These are phyloP conservation scores for Netelia virgata DNA, from an alignment of 2,888 invertebrate genomes.

Conservation along the genomic window DNA sequence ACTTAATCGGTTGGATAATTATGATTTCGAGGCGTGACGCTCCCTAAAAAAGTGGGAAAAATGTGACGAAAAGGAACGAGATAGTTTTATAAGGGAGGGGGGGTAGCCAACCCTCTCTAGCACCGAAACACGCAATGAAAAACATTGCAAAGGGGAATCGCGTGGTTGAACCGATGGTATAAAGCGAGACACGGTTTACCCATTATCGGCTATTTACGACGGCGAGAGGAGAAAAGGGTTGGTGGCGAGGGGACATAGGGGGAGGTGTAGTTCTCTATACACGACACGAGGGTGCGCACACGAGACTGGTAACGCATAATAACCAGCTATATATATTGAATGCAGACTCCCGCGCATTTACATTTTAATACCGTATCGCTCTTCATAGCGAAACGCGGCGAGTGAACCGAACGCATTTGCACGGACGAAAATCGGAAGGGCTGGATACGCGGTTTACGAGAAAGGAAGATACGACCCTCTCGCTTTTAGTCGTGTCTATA, in stretches of 20 bases:
- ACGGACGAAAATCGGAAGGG: too few species aligned
- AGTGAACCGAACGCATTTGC: slow-evolving; percentile 63
- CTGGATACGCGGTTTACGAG: too few species aligned
- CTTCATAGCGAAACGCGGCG: slow-evolving; percentile 75
- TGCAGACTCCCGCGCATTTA: slow-evolving; percentile 73
- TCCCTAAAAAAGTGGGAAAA: neutral
- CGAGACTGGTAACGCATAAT: slow-evolving; percentile 76
- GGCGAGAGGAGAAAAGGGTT: slow-evolving; percentile 46
- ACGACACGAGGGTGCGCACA: slow-evolving; percentile 41
- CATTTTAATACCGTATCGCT: slow-evolving; percentile 79
- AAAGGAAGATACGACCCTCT: too few species aligned
- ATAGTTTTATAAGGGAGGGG: neutral
- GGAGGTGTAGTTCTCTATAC: neutral
- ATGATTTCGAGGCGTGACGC: too few species aligned
- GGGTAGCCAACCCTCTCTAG: slow-evolving; percentile 1
- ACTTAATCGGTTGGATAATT: too few species aligned
- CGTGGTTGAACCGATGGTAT: slow-evolving; percentile 69
- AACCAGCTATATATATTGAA: slow-evolving; percentile 74
- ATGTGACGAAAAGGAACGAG: slow-evolving; percentile 24
- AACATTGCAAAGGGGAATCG: slow-evolving; percentile 44
- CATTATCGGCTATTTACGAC: slow-evolving; percentile 81
- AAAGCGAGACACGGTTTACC: slow-evolving; percentile 79
- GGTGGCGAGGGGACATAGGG: slow-evolving; percentile 19
- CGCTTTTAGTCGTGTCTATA: too few species aligned
- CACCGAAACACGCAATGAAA: slow-evolving; percentile 2